Evolutionary conservation across 1,140 invertebrate species (phyloP), one percentile per base, ranked within the genome.

Genomic region (Drosophila auraria): DNA sequence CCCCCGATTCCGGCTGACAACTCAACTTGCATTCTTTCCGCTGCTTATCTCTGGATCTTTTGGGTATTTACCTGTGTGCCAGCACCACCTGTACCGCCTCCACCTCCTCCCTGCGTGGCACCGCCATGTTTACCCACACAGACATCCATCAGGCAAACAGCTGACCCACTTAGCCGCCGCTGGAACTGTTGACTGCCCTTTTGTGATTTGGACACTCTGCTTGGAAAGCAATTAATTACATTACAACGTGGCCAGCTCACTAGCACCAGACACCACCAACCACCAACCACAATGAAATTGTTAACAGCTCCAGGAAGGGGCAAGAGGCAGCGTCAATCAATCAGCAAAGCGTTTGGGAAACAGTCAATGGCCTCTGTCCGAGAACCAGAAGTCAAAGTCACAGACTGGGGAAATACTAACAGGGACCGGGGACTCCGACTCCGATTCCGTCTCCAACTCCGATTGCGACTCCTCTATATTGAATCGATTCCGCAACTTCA

Each of bases 181-280:
- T 74, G 71, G 38, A 78, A 68, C 73, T 77, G 76, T 53, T 64
- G 58, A 62, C 62, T 80, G 47, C 51, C 50, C 62, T 73, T 64
- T 65, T 73, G 53, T 51, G 59, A 79, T 78, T 79, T 65, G 69
- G 76, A 56, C 56, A 73, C 61, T 57, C 15, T 57, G 86, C 62
- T 70, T 90, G 79, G 59, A 80, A 73, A 89, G 82, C 86, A 89
- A 89, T 89, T 89, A 90, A 89, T 89, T 82, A 89, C 86, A 90
- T 89, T 90, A 89, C 78, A 78, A 45, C 72, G 54, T 75, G 61
- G 53, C 62, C 71, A 50, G 70, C 73, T 73, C 51, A 23, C 38
- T 20, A 20, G 23, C 42, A n/a, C 44, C 44, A 38, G 33, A 14
- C 20, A 63, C 17, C 64, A 68, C 36, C 23, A 60, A 44, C 25